These are phyloP conservation scores for Phacellophora camtschatica DNA, from an alignment of 30 jellyfish, hydroid and myxozoan species.

Conservation along the genomic window DNA sequence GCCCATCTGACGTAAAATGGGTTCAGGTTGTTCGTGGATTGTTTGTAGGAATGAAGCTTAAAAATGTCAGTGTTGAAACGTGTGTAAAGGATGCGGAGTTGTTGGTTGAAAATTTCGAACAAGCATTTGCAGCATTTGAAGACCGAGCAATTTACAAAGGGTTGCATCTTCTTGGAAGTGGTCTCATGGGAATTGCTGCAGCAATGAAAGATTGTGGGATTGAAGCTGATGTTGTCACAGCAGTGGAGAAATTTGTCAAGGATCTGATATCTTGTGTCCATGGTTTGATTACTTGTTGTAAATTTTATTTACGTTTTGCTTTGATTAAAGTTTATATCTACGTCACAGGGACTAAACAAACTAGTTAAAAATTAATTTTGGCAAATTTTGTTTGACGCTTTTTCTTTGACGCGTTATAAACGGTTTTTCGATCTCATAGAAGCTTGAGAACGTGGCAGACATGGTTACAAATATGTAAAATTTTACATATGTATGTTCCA, in stretches of 20 bases:
- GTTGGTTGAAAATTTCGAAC: slow-evolving; percentile 53
- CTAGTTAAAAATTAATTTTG: too few relatives aligned
- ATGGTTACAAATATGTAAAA: too few relatives aligned
- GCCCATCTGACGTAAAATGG: slow-evolving; percentile 88
- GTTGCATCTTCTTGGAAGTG: slow-evolving; percentile 77
- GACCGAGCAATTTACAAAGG: slow-evolving; percentile 86
- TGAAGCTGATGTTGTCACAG: slow-evolving; percentile 20
- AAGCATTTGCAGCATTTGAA: slow-evolving; percentile 79
- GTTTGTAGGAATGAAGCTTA: slow-evolving; percentile 78
- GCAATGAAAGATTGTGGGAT: slow-evolving; percentile 84
- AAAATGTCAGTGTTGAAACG: slow-evolving; percentile 61
- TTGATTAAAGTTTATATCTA: too few relatives aligned
- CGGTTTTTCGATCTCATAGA: too few relatives aligned
- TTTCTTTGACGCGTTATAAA: too few relatives aligned
- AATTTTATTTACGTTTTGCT: too few relatives aligned
- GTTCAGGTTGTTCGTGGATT: slow-evolving; percentile 93
- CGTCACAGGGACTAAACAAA: too few relatives aligned
- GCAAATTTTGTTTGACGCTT: too few relatives aligned
- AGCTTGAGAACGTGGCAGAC: too few relatives aligned
- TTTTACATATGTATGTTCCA: too few relatives aligned
- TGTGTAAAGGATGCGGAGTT: slow-evolving; percentile 91
- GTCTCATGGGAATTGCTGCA: slow-evolving; percentile 45
- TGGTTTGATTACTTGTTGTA: slow-evolving; percentile 19
- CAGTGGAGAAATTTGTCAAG: slow-evolving; percentile 60
- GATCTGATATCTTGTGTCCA: slow-evolving; percentile 74